These are phyloP conservation scores for Drosophila arawakana DNA, from an alignment of 1,140 invertebrate genomes.

Conservation along the genomic window DNA sequence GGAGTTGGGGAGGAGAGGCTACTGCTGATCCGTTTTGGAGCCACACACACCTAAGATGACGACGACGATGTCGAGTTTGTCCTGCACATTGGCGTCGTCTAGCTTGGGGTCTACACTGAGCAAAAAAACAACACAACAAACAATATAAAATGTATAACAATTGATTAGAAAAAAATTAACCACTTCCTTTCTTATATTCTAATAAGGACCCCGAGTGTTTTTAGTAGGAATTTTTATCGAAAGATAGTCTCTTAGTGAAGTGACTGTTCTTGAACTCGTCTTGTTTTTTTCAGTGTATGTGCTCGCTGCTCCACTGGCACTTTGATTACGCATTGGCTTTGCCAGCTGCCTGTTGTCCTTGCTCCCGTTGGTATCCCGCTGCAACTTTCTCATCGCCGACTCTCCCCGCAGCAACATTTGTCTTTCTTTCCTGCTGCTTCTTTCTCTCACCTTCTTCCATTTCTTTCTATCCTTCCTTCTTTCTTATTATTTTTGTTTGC, in stretches of 20 bases:
- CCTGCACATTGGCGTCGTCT: constrained; percentile 60
- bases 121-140: too few relatives aligned
- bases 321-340: constrained; percentile 79
- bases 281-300: background rate
- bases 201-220: too few relatives aligned
- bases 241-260: too few relatives aligned
- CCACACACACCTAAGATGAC: constrained; percentile 68
- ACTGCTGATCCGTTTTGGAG: constrained; percentile 59
- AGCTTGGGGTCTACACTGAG: constrained; percentile 11
- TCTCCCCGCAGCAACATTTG: constrained; percentile 14
- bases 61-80: constrained; percentile 55
- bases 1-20: background rate
- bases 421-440: background rate
- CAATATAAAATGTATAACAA: too few relatives aligned
- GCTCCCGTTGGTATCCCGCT: background rate
- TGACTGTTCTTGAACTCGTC: too few relatives aligned
- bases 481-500: constrained; percentile 17
- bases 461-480: constrained; percentile 1
- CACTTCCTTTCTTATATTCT: too few relatives aligned
- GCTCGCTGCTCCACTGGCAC: constrained; percentile 43
- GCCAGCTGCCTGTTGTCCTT: constrained; percentile 27
- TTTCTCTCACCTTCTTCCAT: too few relatives aligned
- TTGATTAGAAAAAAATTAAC: too few relatives aligned
- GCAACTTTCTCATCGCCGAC: constrained; percentile 25
- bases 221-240: too few relatives aligned